Percentiles rank a stretch among this genome's conserved stretches.
phyloP scores from a whole-genome alignment of 2,888 invertebrate species.

The Zhuqinia jingwanae region DNA sequence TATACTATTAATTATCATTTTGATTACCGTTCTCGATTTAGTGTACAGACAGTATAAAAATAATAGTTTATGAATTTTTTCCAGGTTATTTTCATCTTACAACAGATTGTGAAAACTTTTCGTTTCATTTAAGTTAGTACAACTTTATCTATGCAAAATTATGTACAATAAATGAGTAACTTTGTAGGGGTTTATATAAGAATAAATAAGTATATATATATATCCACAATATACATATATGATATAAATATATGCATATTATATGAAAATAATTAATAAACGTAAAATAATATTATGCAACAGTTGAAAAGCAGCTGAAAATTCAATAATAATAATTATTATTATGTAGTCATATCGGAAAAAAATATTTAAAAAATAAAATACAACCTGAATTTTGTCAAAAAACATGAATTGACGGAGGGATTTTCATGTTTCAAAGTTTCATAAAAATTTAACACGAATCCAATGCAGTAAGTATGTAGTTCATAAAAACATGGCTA shows the following conservation, averaged over 20 bases:
- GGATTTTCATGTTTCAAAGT: background rate
- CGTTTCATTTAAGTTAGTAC: slow-evolving; percentile 60
- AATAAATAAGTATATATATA: slow-evolving; percentile 18
- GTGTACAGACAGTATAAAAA: too few relatives aligned
- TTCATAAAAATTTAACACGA: too few relatives aligned
- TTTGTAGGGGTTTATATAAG: slow-evolving; percentile 57
- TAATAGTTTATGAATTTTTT: background rate
- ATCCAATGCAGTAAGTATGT: too few relatives aligned
- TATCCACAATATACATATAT: slow-evolving; percentile 41
- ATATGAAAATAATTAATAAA: slow-evolving; percentile 39
- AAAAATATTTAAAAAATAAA: slow-evolving; percentile 48
- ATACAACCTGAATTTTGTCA: slow-evolving; percentile 60
- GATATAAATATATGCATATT: slow-evolving; percentile 30
- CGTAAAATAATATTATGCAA: slow-evolving; percentile 17
- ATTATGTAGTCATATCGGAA: slow-evolving; percentile 66
- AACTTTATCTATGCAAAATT: slow-evolving; percentile 67
- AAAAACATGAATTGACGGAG: background rate
- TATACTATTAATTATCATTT: slow-evolving; percentile 18
- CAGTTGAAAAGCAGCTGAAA: slow-evolving; percentile 35
- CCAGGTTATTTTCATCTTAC: background rate
- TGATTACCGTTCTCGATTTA: slow-evolving; percentile 32
- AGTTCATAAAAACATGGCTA: too few relatives aligned
- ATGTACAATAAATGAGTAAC: slow-evolving; percentile 70
- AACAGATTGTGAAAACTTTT: slow-evolving; percentile 35
- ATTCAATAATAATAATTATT: slow-evolving; percentile 11